Base-by-base conservation (phyloP, 2,113 vertebrate species). In the Tyto alba region DNA sequence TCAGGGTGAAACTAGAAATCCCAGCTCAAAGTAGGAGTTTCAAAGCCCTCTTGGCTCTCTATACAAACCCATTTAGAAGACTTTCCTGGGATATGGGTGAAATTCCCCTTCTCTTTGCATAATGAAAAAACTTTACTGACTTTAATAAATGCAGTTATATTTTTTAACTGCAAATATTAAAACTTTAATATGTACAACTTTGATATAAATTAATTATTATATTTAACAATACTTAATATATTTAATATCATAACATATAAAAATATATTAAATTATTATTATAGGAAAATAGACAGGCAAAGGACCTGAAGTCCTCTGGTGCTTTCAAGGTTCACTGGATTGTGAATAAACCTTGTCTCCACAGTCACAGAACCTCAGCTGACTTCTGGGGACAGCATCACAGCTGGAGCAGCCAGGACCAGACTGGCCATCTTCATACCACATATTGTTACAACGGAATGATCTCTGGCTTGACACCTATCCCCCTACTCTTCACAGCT, bases 401-500 rank as follows among this genome's bases (percentile, higher is more conserved):
- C 16, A 66, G 13, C 10, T 62, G 60, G 9, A 88, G 15, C 19
- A 90, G 45, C 14, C 17, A 75, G 15, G 8, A 62, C 26, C 20
- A 67, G 38, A 62, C 6, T 43, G 50, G 12, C 2, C 19, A 27
- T 15, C 18, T 71, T 78, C 32, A 17, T 34, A 19, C 6, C 15
- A 57, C 0, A 1, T 32, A 55, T 17, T 52, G 18, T 67, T 8
- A 18, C 6, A 10, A 36, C 4, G 34, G 14, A 34, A 7, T 40
- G 10, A 53, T 53, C 30, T 36, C 32, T 48, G n/a, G 19, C 14
- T 63, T 75, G 8, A 43, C 66, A 29, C 8, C 5, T 48, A 17
- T 27, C 1, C 6, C 4, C 5, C 4, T 32, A 2, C 1, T 71
- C 36, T 15, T 52, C 40, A 36, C 8, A 40, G 18, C 6, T 55